Percentiles rank a stretch among this genome's conserved stretches.
Evolutionary conservation across 2,888 invertebrate species (phyloP).

Genomic region (Timema podura): DNA sequence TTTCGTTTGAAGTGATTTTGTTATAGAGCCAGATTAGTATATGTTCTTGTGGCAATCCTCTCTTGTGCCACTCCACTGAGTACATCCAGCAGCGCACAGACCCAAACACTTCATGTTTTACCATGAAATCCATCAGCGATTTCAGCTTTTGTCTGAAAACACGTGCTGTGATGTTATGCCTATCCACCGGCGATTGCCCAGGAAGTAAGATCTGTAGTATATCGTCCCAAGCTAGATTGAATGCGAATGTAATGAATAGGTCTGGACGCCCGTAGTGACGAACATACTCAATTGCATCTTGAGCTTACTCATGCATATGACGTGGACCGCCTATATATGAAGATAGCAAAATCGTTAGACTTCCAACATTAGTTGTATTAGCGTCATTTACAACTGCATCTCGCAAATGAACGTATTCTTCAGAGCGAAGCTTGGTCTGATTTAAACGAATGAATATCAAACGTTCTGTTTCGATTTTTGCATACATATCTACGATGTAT

Average conservation of each 20-base stretch:
- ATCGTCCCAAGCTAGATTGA: too few species aligned
- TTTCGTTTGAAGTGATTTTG: constrained; percentile 27
- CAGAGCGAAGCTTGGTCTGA: too few species aligned
- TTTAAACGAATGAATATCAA: too few species aligned
- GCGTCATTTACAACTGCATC: too few species aligned
- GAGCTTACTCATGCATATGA: constrained; percentile 24
- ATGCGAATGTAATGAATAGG: constrained; percentile 24
- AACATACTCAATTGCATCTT: constrained; percentile 21
- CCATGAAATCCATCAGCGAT: constrained; percentile 17
- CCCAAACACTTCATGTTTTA: constrained; percentile 23
- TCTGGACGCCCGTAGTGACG: constrained; percentile 16
- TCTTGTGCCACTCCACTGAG: constrained; percentile 36
- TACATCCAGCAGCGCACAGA: constrained; percentile 24
- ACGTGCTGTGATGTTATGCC: too few species aligned
- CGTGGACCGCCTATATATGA: constrained; percentile 13
- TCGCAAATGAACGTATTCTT: too few species aligned
- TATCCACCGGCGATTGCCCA: too few species aligned
- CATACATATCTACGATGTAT: constrained; percentile 36
- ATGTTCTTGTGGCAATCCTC: constrained; percentile 37
- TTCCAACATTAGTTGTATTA: too few species aligned
- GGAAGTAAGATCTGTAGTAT: too few species aligned
- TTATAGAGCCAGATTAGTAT: constrained; percentile 28
- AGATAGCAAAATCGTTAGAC: constrained; percentile 12
- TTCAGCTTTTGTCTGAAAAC: constrained; percentile 4
- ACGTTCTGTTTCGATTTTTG: constrained; percentile 30